Evolutionary conservation across 2,888 invertebrate genomes (phyloP).

Genomic region (Lasioglossum figueresi): DNA sequence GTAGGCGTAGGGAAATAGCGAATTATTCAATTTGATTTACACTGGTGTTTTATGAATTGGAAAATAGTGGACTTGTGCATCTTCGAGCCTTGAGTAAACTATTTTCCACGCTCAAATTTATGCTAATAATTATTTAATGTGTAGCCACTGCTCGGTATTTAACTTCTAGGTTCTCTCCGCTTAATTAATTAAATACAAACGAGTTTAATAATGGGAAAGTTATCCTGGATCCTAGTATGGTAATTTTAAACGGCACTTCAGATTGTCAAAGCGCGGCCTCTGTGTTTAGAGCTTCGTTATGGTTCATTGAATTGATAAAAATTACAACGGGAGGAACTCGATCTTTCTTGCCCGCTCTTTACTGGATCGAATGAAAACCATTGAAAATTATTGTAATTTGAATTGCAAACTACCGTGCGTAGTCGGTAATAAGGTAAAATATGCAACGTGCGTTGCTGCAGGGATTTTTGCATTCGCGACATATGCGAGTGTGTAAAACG

Average conservation of each 20-base stretch:
- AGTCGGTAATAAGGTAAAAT: background rate
- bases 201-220: background rate
- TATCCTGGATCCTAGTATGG: background rate
- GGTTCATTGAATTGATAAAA: background rate
- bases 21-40: background rate
- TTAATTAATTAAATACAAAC: background rate
- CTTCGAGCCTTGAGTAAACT: background rate
- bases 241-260: background rate
- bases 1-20: background rate
- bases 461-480: background rate
- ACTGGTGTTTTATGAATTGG: background rate
- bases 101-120: background rate
- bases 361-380: background rate
- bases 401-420: background rate
- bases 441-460: background rate
- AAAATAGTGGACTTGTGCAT: background rate
- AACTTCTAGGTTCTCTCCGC: background rate
- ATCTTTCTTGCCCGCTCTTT: background rate
- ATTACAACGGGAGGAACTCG: background rate
- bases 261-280: background rate
- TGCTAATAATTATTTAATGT: background rate
- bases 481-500: background rate
- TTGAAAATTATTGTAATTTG: slow-evolving; percentile 4
- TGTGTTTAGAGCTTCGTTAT: background rate
- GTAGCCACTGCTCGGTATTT: background rate